Evolutionary conservation across 2,797 vertebrate genomes (phyloP), one percentile per base, ranked within the genome.

Genomic region (Coregonus suidteri): DNA sequence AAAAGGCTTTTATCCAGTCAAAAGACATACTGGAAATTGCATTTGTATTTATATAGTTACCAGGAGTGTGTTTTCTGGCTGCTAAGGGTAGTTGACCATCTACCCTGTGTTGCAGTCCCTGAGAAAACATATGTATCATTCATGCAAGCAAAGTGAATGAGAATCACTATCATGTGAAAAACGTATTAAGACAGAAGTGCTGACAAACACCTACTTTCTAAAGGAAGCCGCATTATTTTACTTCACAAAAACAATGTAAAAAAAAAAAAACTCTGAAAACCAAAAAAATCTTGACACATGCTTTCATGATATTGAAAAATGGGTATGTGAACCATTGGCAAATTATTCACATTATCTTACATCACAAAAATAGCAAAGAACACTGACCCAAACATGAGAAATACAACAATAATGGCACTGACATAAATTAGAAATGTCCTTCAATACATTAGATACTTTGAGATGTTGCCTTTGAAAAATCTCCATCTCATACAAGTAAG

Each of bases 41-140:
- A 41, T 4, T 31, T 41, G 56, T 6, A 20, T 59, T 51, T 47
- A 47, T 30, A 34, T n/a, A 11, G 52, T 54, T 56, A 70, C 16
- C 37, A 47, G 68, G 16, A 70, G 16, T 35, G 30, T 4, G 31
- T 75, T 70, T 70, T 80, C 66, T 68, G 35, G 51, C 34, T 74
- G 78, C 83, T 83, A 72, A 65, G 37, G 53, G 25, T 30, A 54
- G 15, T 30, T 72, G 15, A 14, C n/a, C 71, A 6, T 4, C 76
- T 65, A 6, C 11, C 73, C 64, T 20, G 0, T 53, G 75, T 16
- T 25, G 68, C 76, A 56, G 79, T 89, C 88, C 91, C 91, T 90
- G 91, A 91, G 89, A 88, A 86, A 89, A 88, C 81, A 85, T 47
- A 47, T 25, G 71, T 47, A 41, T 52, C 75, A n/a, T 75, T 77